These are phyloP conservation scores for Eustalomyia histrio DNA, from an alignment of 2,888 invertebrate genomes.

Conservation along the genomic window DNA sequence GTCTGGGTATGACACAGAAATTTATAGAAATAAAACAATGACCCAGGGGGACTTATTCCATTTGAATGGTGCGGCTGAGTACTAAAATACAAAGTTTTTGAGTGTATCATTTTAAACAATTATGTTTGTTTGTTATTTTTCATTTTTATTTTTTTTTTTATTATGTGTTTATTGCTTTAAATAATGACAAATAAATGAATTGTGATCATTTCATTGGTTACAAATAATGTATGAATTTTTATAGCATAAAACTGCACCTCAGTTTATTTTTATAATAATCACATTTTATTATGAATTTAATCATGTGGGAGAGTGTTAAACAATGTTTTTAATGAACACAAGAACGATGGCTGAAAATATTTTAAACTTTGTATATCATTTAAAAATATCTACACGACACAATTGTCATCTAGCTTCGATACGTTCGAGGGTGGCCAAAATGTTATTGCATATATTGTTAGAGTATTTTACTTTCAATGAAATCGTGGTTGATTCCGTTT, in stretches of 20 bases:
- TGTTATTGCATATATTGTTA: too few species aligned
- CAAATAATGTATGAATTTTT: not conserved
- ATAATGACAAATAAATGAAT: conserved; percentile 34
- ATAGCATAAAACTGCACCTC: conserved; percentile 42
- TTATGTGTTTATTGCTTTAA: conserved; percentile 53
- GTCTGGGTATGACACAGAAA: conserved; percentile 53
- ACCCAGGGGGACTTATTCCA: conserved; percentile 54
- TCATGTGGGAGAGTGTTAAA: conserved; percentile 19
- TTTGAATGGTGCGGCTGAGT: conserved; percentile 39
- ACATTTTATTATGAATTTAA: not conserved
- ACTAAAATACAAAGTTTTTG: conserved; percentile 14
- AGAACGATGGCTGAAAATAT: not conserved
- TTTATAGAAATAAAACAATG: conserved; percentile 44
- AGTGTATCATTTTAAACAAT: conserved; percentile 50
- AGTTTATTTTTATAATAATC: not conserved
- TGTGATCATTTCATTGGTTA: conserved; percentile 41
- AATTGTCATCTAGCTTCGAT: too few species aligned
- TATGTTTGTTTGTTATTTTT: conserved; percentile 27
- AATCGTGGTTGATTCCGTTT: too few species aligned
- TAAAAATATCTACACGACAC: too few species aligned
- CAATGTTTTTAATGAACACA: not conserved
- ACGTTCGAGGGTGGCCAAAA: too few species aligned
- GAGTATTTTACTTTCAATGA: too few species aligned
- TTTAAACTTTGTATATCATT: too few species aligned
- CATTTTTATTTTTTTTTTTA: too few species aligned